Evolutionary conservation across 2,888 invertebrate species (phyloP).

Genomic region (Drymonia ruficornis): DNA sequence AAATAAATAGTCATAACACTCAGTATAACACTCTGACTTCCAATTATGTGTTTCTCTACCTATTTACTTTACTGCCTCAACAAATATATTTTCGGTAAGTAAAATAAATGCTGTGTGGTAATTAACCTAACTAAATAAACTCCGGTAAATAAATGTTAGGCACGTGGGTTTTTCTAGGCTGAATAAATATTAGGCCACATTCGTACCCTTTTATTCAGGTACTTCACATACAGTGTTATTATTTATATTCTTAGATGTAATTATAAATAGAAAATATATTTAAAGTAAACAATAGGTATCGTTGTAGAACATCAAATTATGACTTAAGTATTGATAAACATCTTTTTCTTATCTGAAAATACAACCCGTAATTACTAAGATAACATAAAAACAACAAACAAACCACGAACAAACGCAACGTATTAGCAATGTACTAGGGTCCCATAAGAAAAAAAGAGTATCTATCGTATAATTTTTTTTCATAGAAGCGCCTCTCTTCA

Average conservation of each 20-base stretch:
- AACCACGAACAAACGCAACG: too few relatives aligned
- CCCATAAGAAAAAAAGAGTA: too few relatives aligned
- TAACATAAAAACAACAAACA: too few relatives aligned
- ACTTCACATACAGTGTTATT: neutral
- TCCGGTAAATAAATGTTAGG: conserved; percentile 20
- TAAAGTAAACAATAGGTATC: too few relatives aligned
- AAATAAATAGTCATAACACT: too few relatives aligned
- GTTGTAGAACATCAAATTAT: too few relatives aligned
- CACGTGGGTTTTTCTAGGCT: conserved; percentile 36
- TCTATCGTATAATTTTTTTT: too few relatives aligned
- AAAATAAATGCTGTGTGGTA: conserved; percentile 14
- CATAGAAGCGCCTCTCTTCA: too few relatives aligned
- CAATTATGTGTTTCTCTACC: neutral
- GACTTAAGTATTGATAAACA: too few relatives aligned
- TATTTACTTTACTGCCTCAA: neutral
- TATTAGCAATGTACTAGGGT: too few relatives aligned
- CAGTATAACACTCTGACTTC: neutral
- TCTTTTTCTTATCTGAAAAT: too few relatives aligned
- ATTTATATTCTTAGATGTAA: neutral
- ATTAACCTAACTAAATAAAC: conserved; percentile 22
- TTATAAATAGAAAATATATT: neutral
- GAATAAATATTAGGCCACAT: neutral
- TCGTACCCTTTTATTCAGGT: neutral
- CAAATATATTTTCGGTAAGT: neutral
- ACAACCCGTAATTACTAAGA: too few relatives aligned